These are phyloP conservation scores for Dynastes grantii DNA, from an alignment of 2,888 invertebrate genomes.

Conservation along the genomic window DNA sequence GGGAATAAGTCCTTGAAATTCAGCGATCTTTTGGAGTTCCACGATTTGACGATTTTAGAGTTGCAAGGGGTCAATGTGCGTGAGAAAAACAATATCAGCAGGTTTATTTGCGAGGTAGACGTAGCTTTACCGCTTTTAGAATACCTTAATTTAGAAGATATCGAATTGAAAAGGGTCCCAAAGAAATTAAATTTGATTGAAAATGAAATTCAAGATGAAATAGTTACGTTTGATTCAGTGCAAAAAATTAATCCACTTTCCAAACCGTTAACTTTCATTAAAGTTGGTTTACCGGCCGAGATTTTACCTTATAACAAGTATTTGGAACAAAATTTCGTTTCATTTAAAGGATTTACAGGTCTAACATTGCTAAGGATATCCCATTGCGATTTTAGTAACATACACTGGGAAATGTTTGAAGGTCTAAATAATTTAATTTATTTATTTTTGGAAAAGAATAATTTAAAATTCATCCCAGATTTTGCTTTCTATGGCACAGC, in stretches of 20 bases:
- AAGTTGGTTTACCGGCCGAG: constrained; percentile 70
- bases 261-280: constrained; percentile 65
- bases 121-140: constrained; percentile 70
- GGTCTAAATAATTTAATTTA: constrained; percentile 75
- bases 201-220: constrained; percentile 68
- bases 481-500: constrained; percentile 81
- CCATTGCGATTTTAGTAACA: constrained; percentile 75
- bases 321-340: constrained; percentile 70
- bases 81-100: constrained; percentile 60
- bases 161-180: constrained; percentile 65
- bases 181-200: constrained; percentile 67
- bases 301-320: constrained; percentile 79
- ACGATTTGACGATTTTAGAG: constrained; percentile 75
- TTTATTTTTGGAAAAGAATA: constrained; percentile 78
- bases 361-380: constrained; percentile 76
- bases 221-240: constrained; percentile 66
- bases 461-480: constrained; percentile 77
- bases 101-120: constrained; percentile 71
- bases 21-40: constrained; percentile 70
- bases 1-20: constrained; percentile 70
- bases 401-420: constrained; percentile 81
- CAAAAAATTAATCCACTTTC: constrained; percentile 64
- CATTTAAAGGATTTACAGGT: constrained; percentile 72
- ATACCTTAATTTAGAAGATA: constrained; percentile 73
- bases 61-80: constrained; percentile 73